Percentiles rank a stretch among this genome's conserved stretches.
Conservation (phyloP, 2,888 invertebrate species). For the Nomada fucata region DNA sequence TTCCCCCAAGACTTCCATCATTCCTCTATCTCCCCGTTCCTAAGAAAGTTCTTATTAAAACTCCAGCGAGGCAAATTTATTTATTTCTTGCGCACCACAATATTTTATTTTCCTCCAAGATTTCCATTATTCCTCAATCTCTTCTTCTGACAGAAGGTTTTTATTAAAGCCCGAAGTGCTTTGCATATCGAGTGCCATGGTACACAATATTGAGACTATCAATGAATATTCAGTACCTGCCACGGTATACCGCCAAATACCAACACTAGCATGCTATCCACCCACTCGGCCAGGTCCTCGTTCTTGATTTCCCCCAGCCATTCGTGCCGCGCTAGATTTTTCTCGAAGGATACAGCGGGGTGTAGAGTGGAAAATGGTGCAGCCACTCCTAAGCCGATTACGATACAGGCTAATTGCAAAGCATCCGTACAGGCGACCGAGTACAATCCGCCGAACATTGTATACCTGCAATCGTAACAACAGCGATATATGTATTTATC, state of each 20-base stretch:
- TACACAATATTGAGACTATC: neutral
- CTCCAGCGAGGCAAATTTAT: neutral
- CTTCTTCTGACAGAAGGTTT: neutral
- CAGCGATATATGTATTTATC: neutral
- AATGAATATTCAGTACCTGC: conserved; percentile 85
- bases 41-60: neutral
- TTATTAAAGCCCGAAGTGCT: conserved; percentile 2
- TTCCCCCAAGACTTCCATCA: too few relatives aligned
- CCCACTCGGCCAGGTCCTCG: conserved; percentile 85
- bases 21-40: neutral
- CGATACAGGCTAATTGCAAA: conserved; percentile 88
- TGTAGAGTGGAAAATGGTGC: conserved; percentile 87
- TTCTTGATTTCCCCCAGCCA: conserved; percentile 86
- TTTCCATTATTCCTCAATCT: neutral
- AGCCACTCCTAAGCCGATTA: conserved; percentile 88
- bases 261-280: conserved; percentile 87
- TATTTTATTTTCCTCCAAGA: too few relatives aligned
- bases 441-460: conserved; percentile 89
- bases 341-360: conserved; percentile 85
- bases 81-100: too few relatives aligned
- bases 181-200: conserved; percentile 12
- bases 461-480: conserved; percentile 85
- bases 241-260: conserved; percentile 89
- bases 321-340: conserved; percentile 82
- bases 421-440: conserved; percentile 91